A percentile compares a stretch with the other conserved stretches of the same genome.
Conservation (phyloP, 2,888 invertebrate genomes). For the Drosophila prolongata region DNA sequence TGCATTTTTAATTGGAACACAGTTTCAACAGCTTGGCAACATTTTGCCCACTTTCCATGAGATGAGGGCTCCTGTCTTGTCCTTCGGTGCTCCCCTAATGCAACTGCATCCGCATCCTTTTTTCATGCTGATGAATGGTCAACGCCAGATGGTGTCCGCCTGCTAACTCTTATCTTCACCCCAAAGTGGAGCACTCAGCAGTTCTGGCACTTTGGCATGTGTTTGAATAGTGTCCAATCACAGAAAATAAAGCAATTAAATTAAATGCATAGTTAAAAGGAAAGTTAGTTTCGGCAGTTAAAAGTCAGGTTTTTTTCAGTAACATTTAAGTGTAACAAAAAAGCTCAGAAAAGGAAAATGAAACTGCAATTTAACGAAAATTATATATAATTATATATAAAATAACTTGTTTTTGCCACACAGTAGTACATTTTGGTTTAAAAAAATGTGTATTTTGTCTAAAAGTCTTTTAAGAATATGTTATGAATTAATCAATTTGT, state of each 20-base stretch:
- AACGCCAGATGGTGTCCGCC: constrained; percentile 26
- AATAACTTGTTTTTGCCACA: too few species aligned
- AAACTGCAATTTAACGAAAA: too few species aligned
- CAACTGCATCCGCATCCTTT: constrained; percentile 3
- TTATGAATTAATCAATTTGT: too few species aligned
- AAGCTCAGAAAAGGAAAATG: too few species aligned
- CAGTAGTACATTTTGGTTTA: too few species aligned
- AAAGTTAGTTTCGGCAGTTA: neutral
- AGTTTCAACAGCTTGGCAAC: constrained; percentile 45
- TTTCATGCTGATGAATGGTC: constrained; percentile 31
- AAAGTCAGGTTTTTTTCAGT: too few species aligned
- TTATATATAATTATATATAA: too few species aligned
- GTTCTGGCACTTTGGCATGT: neutral
- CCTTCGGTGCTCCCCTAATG: constrained; percentile 10
- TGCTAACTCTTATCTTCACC: neutral
- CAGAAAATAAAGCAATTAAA: constrained; percentile 8
- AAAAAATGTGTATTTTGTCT: too few species aligned
- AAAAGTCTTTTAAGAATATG: too few species aligned
- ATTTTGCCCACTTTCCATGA: constrained; percentile 37
- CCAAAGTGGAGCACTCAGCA: constrained; percentile 8
- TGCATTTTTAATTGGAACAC: constrained; percentile 34
- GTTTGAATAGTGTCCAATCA: neutral
- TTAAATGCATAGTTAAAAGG: neutral
- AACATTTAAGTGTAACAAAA: too few species aligned
- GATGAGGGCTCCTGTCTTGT: constrained; percentile 4